Percentiles rank a stretch among this genome's conserved stretches.
phyloP scores from a whole-genome alignment of 2,888 invertebrate species.

The Epirrhoe alternata region DNA sequence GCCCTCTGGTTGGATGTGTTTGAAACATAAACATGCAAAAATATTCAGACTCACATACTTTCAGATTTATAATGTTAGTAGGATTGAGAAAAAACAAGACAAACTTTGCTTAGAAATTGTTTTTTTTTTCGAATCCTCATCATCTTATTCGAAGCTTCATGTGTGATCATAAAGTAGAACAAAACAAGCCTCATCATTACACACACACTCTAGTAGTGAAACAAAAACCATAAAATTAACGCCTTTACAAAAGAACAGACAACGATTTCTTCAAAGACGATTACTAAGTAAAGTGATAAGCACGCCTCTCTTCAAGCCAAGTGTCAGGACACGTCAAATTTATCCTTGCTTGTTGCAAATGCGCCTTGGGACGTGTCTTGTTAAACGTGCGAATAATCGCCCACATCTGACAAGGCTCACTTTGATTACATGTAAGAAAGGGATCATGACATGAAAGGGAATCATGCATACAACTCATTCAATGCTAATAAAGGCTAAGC shows the following conservation, averaged over 20 bases:
- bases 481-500: constrained; percentile 21
- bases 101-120: too few species aligned
- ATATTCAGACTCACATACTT: too few species aligned
- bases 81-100: too few species aligned
- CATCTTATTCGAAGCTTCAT: too few species aligned
- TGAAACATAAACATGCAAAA: too few species aligned
- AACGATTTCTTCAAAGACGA: constrained; percentile 1
- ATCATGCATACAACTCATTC: constrained; percentile 26
- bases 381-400: constrained; percentile 43
- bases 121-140: too few species aligned
- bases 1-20: too few species aligned
- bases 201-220: not conserved
- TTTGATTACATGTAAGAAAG: constrained; percentile 31
- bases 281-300: constrained; percentile 18
- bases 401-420: constrained; percentile 28
- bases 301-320: constrained; percentile 34
- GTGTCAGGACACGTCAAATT: constrained; percentile 59
- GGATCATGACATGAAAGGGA: constrained; percentile 24
- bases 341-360: constrained; percentile 55
- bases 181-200: too few species aligned
- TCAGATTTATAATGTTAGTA: too few species aligned
- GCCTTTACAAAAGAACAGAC: not conserved
- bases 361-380: constrained; percentile 36
- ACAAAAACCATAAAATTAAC: not conserved
- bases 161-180: too few species aligned